Conservation (phyloP, 1,140 invertebrate species). For the Drosophila obscura region DNA sequence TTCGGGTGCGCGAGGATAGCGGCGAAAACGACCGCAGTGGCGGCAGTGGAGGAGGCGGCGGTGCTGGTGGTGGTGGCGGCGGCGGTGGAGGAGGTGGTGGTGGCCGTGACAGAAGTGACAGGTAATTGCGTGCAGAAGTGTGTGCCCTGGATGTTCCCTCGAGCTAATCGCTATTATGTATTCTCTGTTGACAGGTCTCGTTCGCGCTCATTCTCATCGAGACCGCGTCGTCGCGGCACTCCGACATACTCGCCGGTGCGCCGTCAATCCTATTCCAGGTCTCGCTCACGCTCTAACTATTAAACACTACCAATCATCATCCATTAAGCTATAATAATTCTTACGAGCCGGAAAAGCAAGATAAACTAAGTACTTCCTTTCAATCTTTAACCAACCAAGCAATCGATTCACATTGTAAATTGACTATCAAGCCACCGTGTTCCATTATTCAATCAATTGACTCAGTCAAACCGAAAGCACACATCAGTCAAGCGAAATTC, state of each 20-base stretch:
- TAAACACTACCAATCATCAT: slow-evolving; percentile 82
- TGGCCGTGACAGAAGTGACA: slow-evolving; percentile 83
- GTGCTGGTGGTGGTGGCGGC: slow-evolving; percentile 62
- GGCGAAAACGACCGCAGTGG: slow-evolving; percentile 85
- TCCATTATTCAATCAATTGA: slow-evolving; percentile 17
- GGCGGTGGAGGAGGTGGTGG: slow-evolving; percentile 68
- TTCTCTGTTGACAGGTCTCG: slow-evolving; percentile 85
- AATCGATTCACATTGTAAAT: slow-evolving; percentile 23
- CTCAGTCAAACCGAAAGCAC: slow-evolving; percentile 12
- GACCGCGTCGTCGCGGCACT: slow-evolving; percentile 90
- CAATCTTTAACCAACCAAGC: slow-evolving; percentile 38
- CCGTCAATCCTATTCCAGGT: slow-evolving; percentile 91
- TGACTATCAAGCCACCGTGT: slow-evolving; percentile 25
- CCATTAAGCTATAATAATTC: slow-evolving; percentile 76
- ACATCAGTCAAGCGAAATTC: slow-evolving; percentile 25
- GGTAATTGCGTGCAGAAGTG: slow-evolving; percentile 45
- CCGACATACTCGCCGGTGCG: slow-evolving; percentile 92
- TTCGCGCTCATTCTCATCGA: slow-evolving; percentile 90
- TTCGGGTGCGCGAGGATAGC: slow-evolving; percentile 97
- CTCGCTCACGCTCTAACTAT: slow-evolving; percentile 86
- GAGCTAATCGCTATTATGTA: not conserved
- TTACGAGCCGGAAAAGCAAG: slow-evolving; percentile 77
- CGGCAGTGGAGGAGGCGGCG: slow-evolving; percentile 86
- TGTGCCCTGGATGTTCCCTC: not conserved
- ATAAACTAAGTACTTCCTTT: slow-evolving; percentile 42